Evolutionary conservation across 2,113 vertebrate genomes (phyloP), one percentile per base, ranked within the genome.

Genomic region (Catharus fuscescens): DNA sequence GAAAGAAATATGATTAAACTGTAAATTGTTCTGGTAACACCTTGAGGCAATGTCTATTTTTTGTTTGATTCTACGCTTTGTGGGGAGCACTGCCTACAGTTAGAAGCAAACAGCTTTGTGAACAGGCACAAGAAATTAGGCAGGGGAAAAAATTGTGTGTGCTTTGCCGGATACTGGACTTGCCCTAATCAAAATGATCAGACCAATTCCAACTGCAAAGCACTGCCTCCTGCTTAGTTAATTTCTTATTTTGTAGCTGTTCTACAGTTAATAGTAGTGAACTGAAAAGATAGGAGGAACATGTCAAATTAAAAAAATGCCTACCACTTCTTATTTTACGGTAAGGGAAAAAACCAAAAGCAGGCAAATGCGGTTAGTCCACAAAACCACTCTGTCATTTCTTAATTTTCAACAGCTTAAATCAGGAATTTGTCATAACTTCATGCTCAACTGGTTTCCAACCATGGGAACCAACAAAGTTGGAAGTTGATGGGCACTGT

Each of bases 371-470:
- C 86, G 60, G 64, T 88, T 93, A 86, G 38, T 74, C 19, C 44
- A 91, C 44, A 67, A 88, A 93, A 86, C 69, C 36, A 26, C 54
- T 56, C 54, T 48, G 13, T 44, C 28, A 52, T 83, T 94, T 88
- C 59, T 81, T 86, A 81, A 91, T 93, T 95, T 66, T 91, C 48
- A 91, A 32, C 48, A 64, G 44, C 25, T 84, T 86, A 86, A 78
- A 91, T 88, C 44, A 88, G 64, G 76, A 88, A 80, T 93, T 76
- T 73, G 23, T 90, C 64, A 50, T 34, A 85, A 57, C 15, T 91
- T 84, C 54, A 57, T 34, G 52, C 31, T 86, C 31, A 86, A 44
- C 17, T 86, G 45, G 9, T 62, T 93, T 86, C 69, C 52, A 83
- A 56, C 25, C 20, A 29, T 26, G 36, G 14, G 5, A 90, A 62